Evolutionary conservation across 2,888 invertebrate genomes (phyloP).

Genomic region (Strigamia crassipes): DNA sequence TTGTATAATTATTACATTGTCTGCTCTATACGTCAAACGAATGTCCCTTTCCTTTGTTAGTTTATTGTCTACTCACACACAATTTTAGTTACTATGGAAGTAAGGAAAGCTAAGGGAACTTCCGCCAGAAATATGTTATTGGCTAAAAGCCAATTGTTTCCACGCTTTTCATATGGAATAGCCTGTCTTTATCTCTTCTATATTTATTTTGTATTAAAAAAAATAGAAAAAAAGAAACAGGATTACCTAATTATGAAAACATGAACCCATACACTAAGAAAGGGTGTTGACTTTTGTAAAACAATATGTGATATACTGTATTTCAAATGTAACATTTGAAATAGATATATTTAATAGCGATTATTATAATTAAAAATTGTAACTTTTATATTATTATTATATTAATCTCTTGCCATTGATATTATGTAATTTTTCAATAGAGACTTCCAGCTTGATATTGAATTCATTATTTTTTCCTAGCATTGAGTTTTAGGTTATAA

Average conservation of each 20-base stretch:
- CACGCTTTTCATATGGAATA: neutral
- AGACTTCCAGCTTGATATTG: neutral
- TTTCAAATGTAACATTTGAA: no score
- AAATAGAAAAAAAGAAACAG: neutral
- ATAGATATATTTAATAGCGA: no score
- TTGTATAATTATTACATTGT: no score
- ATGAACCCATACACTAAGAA: neutral
- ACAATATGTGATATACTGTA: no score
- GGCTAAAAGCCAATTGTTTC: constrained; percentile 2
- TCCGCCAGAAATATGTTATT: neutral
- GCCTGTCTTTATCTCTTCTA: neutral
- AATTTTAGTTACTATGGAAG: neutral
- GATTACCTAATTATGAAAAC: constrained; percentile 10
- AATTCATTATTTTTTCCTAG: constrained; percentile 11
- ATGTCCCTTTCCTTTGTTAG: neutral
- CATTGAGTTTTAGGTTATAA: constrained; percentile 30
- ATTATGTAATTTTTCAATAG: neutral
- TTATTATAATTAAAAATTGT: no score
- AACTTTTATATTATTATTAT: no score
- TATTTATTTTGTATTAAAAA: neutral
- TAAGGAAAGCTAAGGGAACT: neutral
- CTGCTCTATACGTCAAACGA: no score
- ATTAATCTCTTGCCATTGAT: neutral
- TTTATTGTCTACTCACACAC: neutral
- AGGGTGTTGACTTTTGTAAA: neutral